These are phyloP conservation scores for Callipepla squamata DNA, from an alignment of 2,113 vertebrate genomes.

Conservation along the genomic window DNA sequence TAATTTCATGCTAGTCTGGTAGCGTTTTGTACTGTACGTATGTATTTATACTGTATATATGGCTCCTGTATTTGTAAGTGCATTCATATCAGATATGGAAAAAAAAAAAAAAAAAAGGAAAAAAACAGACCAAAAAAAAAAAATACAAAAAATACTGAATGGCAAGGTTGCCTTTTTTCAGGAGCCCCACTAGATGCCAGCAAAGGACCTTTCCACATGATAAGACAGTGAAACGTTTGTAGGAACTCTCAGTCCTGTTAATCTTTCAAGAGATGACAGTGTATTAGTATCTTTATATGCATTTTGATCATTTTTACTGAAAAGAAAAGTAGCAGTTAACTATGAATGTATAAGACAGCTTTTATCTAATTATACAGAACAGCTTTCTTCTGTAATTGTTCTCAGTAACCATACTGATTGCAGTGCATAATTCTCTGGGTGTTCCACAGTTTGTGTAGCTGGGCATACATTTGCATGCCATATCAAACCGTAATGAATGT, in stretches of 20 bases:
- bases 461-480: not conserved
- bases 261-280: not conserved
- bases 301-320: not conserved
- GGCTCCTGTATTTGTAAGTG: slow-evolving; percentile 51
- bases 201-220: slow-evolving; percentile 60
- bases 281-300: not conserved
- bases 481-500: not conserved
- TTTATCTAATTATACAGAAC: not conserved
- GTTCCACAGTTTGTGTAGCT: not conserved
- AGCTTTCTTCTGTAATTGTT: not conserved
- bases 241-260: not conserved
- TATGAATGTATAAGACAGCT: not conserved
- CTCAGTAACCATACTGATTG: not conserved
- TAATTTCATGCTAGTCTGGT: slow-evolving; percentile 29
- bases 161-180: slow-evolving; percentile 31
- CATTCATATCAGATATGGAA: not conserved
- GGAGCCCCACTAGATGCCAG: slow-evolving; percentile 74
- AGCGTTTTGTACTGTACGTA: not conserved
- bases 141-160: not conserved
- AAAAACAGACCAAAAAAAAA: not conserved
- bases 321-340: not conserved
- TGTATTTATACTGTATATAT: not conserved
- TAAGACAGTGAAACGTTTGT: slow-evolving; percentile 36
- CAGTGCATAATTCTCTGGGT: not conserved
- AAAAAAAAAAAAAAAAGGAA: not conserved